Evolutionary conservation across 2,888 invertebrate species (phyloP), one percentile per base, ranked within the genome.

Genomic region (Chymomyza caudatula): DNA sequence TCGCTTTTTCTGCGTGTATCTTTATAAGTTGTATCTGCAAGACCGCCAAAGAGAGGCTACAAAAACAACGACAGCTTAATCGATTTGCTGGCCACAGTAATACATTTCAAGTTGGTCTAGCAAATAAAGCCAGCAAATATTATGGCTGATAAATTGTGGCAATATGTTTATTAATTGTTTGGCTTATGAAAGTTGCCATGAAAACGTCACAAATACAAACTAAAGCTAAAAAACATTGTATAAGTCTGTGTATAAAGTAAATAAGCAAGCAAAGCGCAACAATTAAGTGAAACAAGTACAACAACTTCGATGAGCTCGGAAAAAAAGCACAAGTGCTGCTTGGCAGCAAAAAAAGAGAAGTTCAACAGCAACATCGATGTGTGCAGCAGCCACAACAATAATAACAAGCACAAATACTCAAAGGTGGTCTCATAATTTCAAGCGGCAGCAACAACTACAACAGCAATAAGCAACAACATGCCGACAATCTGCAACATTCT

Each of bases 51-150:
- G 85, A n/a, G n/a, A n/a, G n/a, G n/a, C n/a, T n/a, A n/a, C n/a
- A n/a, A n/a, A n/a, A n/a, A n/a, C n/a, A n/a, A n/a, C n/a, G n/a
- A 83, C 86, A 86, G 86, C 87, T 87, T 88, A 88, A 88, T 88
- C 88, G 86, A 87, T 87, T 88, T 78, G 77, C 81, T 76, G 60
- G 87, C 82, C 75, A 72, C 75, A 62, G 75, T 76, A 72, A 67
- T 69, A 65, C 69, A 65, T 65, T 69, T 63, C 65, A 54, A 62
- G 60, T 51, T 47, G 51, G 23, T 11, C 29, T 63, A 51, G 53
- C 65, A 8, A 43, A 55, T 58, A 60, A 63, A 57, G 43, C n/a
- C 64, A 55, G 64, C 67, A 63, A 67, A 76, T 60, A 69, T 67
- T 63, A 65, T 69, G 71, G 77, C 78, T 88, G 87, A 87, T 87